Evolutionary conservation across 2,113 vertebrate genomes (phyloP), one percentile per base, ranked within the genome.

Genomic region (Perognathus longimembris): DNA sequence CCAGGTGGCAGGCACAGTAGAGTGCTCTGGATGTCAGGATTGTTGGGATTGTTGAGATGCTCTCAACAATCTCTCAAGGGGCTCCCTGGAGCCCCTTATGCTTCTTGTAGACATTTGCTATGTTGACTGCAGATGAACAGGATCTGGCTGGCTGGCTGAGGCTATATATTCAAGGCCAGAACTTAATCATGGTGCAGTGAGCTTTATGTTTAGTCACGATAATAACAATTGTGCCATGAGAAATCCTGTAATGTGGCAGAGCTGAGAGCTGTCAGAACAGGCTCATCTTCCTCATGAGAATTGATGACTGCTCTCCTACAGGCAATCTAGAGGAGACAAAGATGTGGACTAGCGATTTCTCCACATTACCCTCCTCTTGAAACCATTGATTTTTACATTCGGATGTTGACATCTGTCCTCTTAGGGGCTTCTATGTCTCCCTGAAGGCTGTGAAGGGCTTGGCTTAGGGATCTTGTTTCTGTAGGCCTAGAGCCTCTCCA

Each of bases 331-430:
- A 79, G 73, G 42, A 75, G n/a, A 50, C 9, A 17, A 24, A 14
- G 26, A 36, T 76, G 18, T 87, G 40, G 61, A 59, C 40, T 73
- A 80, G 18, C 0, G 18, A 80, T 61, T 81, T 76, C 21, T 67
- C 4, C 38, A 42, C 6, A 22, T 0, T 0, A 1, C 17, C 17
- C 26, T n/a, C 34, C 10, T 1, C 0, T 22, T 69, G 57, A 66
- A 83, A 75, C 57, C n/a, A 22, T 71, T 0, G 71, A 57, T 92
- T n/a, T 79, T 15, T 84, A 21, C 77, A 86, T 67, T 61, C 89
- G 90, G 59, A 8, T 54, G 74, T 84, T 34, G 78, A 30, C 7
- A 40, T 89, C 63, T 88, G 20, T 14, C 54, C 87, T 71, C 36
- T 61, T 91, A 90, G 36, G 15, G 54, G 34, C 38, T 59, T 50